Evolutionary conservation across 2,797 vertebrate species (phyloP), one percentile per base, ranked within the genome.

Genomic region (Pipistrellus nathusii): DNA sequence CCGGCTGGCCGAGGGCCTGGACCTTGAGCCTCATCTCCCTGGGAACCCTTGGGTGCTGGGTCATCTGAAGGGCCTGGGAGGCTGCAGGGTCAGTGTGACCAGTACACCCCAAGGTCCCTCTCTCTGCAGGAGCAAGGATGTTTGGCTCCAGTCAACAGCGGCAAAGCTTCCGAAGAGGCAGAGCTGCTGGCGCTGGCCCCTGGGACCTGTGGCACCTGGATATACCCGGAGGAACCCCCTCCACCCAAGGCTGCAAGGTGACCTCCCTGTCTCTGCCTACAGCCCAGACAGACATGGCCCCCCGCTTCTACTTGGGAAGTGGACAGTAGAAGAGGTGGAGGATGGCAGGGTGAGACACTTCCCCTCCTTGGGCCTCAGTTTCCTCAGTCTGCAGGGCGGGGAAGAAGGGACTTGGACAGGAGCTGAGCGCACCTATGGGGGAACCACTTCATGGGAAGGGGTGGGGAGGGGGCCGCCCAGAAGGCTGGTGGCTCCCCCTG

Each of bases 71-170:
- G 14, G 6, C 13, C 59, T 46, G 59, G 59, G 8, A 66, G 68
- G 21, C 83, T 69, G 41, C 75, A 30, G 88, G 71, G 68, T 91
- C 77, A 20, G 41, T 48, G 32, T 91, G 55, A 77, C 46, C 44
- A 32, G 57, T 12, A 21, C 13, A 66, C n/a, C 41, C 55, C 23
- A n/a, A 76, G n/a, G 73, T 81, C 51, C 59, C 18, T 85, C n/a
- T 86, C 94, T 44, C 51, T 95, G n/a, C 62, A 41, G 62, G 57
- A 90, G 62, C 83, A 57, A 76, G 95, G 94, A 92, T 87, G 66
- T 46, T 75, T 66, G 66, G 51, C 59, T 64, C 13, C 44, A 66
- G 81, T 92, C 76, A 84, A 64, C 44, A 87, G 77, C 25, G 55
- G 72, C 41, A 27, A 41, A 84, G 55, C 14, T 77, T 80, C 72